These are phyloP conservation scores for Characodon lateralis DNA, from an alignment of 2,797 vertebrate genomes.

Conservation along the genomic window DNA sequence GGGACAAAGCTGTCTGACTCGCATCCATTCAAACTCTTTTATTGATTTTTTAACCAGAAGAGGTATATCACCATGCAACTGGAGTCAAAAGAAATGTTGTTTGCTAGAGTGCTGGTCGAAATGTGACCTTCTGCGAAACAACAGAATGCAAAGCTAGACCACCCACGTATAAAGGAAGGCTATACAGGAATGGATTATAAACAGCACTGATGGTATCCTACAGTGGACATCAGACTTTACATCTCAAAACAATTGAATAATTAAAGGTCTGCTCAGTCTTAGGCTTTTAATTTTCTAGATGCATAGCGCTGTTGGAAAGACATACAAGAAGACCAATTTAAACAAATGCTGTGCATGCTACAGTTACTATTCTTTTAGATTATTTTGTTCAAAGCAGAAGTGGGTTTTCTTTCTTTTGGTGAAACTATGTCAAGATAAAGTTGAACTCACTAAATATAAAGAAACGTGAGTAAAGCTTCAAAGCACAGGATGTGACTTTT, in stretches of 20 bases:
- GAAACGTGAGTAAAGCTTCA: neutral
- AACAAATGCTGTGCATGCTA: neutral
- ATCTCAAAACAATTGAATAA: slow-evolving; percentile 4
- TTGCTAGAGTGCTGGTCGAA: slow-evolving; percentile 51
- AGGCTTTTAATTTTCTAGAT: neutral
- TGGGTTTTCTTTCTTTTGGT: neutral
- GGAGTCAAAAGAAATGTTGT: slow-evolving; percentile 44
- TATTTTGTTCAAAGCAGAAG: neutral
- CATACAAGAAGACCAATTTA: neutral
- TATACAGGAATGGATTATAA: slow-evolving; percentile 7
- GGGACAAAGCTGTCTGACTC: slow-evolving; percentile 46
- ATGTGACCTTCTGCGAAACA: slow-evolving; percentile 48
- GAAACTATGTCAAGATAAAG: neutral
- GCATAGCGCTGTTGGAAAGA: neutral
- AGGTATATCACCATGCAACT: slow-evolving; percentile 38
- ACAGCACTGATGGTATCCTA: slow-evolving; percentile 13
- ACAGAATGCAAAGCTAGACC: slow-evolving; percentile 8
- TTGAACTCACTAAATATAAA: neutral
- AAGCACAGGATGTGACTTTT: neutral
- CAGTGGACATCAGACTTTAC: neutral
- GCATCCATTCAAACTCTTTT: slow-evolving; percentile 51
- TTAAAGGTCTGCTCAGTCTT: neutral
- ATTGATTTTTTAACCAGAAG: slow-evolving; percentile 59
- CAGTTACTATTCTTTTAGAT: neutral
- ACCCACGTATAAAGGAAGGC: slow-evolving; percentile 1